A percentile compares a stretch with the other conserved stretches of the same genome.
Evolutionary conservation across 2,888 invertebrate genomes (phyloP).

Genomic region (Kryphioiulus occultus): DNA sequence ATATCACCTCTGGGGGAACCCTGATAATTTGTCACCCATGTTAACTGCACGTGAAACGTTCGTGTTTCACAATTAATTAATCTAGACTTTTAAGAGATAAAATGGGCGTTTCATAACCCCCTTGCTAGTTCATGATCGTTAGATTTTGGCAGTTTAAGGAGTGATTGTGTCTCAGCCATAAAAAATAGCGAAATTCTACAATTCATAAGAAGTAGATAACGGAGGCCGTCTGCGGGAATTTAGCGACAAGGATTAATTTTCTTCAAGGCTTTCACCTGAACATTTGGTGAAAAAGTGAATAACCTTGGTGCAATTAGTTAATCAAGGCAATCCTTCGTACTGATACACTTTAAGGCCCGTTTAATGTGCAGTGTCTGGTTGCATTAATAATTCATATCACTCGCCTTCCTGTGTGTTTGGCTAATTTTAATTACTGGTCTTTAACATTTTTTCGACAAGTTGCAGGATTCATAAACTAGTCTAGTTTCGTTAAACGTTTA

Average conservation of each 20-base stretch:
- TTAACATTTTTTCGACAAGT: neutral
- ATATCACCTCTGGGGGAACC: too few species aligned
- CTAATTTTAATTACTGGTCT: slow-evolving; percentile 9
- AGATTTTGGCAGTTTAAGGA: neutral
- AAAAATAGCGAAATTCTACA: neutral
- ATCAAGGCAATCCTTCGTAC: neutral
- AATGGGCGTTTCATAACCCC: slow-evolving; percentile 32
- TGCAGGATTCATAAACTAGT: neutral
- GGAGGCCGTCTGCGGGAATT: slow-evolving; percentile 33
- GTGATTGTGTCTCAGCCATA: slow-evolving; percentile 10
- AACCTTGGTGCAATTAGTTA: slow-evolving; percentile 39
- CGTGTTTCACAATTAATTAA: neutral
- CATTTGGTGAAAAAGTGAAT: neutral
- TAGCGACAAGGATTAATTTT: neutral
- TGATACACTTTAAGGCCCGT: neutral
- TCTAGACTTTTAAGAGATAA: neutral
- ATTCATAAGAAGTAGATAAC: slow-evolving; percentile 10
- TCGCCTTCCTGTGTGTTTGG: neutral
- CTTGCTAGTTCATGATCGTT: neutral
- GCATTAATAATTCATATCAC: neutral
- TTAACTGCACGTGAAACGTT: neutral
- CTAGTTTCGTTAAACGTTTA: neutral
- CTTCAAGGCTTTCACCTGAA: neutral
- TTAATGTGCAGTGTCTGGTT: slow-evolving; percentile 1
- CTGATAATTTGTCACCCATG: neutral